Base-by-base conservation (phyloP, 2,113 vertebrate species). In the Saccopteryx bilineata region DNA sequence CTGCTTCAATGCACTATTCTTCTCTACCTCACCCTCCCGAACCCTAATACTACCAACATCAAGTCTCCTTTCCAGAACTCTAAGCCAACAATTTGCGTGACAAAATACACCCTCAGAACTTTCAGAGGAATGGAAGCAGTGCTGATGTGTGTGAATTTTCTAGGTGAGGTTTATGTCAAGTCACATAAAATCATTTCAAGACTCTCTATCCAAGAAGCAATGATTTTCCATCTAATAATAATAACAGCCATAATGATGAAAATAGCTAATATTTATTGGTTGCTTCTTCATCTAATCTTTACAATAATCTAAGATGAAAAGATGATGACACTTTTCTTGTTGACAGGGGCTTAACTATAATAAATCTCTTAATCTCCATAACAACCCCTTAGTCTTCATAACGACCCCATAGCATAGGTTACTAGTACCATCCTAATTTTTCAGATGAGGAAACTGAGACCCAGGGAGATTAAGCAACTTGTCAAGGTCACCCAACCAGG, bases 31-130 rank as follows among this genome's bases (percentile, higher is more conserved):
- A 85, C 54, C 33, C 61, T 60, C 50, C 58, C 58, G 52, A 75
- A 91, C 39, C 21, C 50, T 96, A 31, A 8, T 26, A 50, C 75
- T 23, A 84, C 33, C 66, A 60, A 71, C 19, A 65, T 33, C 23
- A 58, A 58, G 69, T 90, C 79, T 93, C 80, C 69, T 95, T 82
- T 87, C 60, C 76, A 94, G 78, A 94, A 88, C 76, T 80, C 19
- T 31, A 94, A 80, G 24, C 48, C 86, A 69, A 50, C 69, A 68
- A 93, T n/a, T 63, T 75, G 52, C 60, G 80, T 52, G 33, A 65
- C 13, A 91, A 80, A 95, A 87, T 26, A 92, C 5, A 81, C 13
- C 7, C 46, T 87, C 78, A 66, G 50, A 81, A 91, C n/a, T 63
- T 89, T 68, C 68, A 82, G 50, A 56, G 26, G 14, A 71, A 81